Percentiles rank a stretch among this genome's conserved stretches.
Evolutionary conservation across 2,888 invertebrate genomes (phyloP).

Genomic region (Hydriomena furcata): DNA sequence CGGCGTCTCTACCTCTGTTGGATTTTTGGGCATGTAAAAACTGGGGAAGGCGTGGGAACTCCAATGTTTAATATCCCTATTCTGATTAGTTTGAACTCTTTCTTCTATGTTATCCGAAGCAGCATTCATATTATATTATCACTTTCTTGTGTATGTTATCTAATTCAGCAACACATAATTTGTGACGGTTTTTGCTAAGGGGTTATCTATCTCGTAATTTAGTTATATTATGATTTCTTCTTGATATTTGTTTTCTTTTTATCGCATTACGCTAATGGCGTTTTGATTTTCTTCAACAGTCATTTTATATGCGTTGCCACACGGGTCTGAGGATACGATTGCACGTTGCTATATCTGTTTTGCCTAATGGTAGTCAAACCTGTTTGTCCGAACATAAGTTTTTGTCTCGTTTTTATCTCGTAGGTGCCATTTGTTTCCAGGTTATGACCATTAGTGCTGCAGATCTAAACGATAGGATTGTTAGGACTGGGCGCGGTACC

Average conservation of each 20-base stretch:
- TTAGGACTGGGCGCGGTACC: conserved; percentile 37
- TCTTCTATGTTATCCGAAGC: too few relatives aligned
- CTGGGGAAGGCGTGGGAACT: conserved; percentile 42
- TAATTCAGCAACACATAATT: neutral
- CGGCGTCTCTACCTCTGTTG: conserved; percentile 55
- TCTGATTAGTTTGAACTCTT: conserved; percentile 35
- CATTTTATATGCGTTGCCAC: conserved; percentile 54
- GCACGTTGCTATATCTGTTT: conserved; percentile 45
- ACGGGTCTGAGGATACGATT: conserved; percentile 63
- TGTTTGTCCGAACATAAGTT: conserved; percentile 56
- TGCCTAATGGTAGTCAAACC: conserved; percentile 48
- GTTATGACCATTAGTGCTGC: conserved; percentile 56
- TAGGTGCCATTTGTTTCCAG: conserved; percentile 57
- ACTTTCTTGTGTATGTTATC: too few relatives aligned
- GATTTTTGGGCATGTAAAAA: conserved; percentile 54
- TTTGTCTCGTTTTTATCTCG: conserved; percentile 61
- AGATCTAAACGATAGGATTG: conserved; percentile 47
- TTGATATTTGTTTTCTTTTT: conserved; percentile 16
- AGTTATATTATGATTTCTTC: neutral
- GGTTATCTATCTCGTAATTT: neutral
- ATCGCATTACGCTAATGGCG: conserved; percentile 24
- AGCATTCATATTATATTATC: too few relatives aligned
- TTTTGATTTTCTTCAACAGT: conserved; percentile 33
- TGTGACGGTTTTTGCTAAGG: neutral
- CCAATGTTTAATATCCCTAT: conserved; percentile 60